Base-by-base conservation (phyloP, 92 coral and sea anemone genomes). In the Umimayanthus chanpuru region DNA sequence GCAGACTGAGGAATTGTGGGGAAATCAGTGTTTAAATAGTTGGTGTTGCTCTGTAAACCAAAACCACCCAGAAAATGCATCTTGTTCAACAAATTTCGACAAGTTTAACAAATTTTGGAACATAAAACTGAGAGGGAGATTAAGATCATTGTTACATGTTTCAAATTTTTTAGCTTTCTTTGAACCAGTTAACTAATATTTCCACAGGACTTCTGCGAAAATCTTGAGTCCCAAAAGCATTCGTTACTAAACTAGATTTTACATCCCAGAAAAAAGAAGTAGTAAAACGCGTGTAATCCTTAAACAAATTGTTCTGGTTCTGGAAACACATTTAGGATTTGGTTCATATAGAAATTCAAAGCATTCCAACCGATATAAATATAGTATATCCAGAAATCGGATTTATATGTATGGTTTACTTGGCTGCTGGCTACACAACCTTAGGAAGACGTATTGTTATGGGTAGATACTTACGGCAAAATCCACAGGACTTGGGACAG, bases 401-500 rank as follows among this genome's bases (percentile, higher is more conserved):
- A 21, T 61, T 21, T 1, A 20, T 21, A 32, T 32, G 36, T 61
- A 23, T 21, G 23, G 66, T 56, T 5, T 56, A 56, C 66, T 56
- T 1, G 53, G 8, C 53, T 8, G 53, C 53, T n/a, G 0, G 53
- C 53, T 47, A 18, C 65, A 14, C 65, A 56, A 61, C 26, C 6
- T 20, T 20, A 21, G 6, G 26, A 61, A 61, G 26, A 61, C 26
- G 26, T 21, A 61, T 2, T 18, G 68, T 12, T 20, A 20, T 3
- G 25, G 26, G 25, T 61, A 5, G 20, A 83, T 32, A 68, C 87
- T 15, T 70, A 83, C 87, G 77, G 50, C 87, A 83, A 18, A 70
- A 83, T 47, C 77, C 77, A 32, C 87, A 83, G 41, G 77, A 36
- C 87, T 26, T 83, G 20, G 78, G 77, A 23, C 87, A 83, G 25